Conservation (phyloP, 2,888 invertebrate genomes). For the Epinotia nisella region DNA sequence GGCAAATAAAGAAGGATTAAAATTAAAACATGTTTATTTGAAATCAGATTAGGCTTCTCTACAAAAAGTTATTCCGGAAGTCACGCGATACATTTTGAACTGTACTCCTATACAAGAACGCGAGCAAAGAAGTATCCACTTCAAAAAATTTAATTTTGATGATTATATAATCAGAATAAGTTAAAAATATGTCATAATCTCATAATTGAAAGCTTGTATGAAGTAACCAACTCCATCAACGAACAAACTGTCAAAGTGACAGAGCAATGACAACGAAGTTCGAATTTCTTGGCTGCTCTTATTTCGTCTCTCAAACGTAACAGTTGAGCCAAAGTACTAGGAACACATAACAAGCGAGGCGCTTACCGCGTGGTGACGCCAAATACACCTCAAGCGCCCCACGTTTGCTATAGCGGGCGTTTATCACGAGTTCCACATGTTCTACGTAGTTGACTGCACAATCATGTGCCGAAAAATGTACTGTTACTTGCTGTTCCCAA, state of each 20-base stretch:
- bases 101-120: no score
- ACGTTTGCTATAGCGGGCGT: slow-evolving; percentile 88
- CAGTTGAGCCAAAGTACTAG: slow-evolving; percentile 55
- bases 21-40: no score
- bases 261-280: neutral
- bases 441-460: slow-evolving; percentile 90
- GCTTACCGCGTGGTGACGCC: slow-evolving; percentile 90
- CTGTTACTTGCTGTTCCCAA: slow-evolving; percentile 57
- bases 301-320: slow-evolving; percentile 51
- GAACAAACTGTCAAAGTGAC: neutral
- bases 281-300: slow-evolving; percentile 2
- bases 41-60: no score
- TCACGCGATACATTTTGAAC: no score
- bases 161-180: neutral
- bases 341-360: slow-evolving; percentile 50
- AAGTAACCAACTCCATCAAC: neutral
- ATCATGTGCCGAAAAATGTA: slow-evolving; percentile 82
- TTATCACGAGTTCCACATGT: slow-evolving; percentile 92
- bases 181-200: neutral
- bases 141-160: neutral
- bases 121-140: no score
- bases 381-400: slow-evolving; percentile 91
- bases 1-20: no score
- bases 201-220: neutral
- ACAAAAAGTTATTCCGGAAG: no score